Conservation (phyloP, 2,888 invertebrate genomes). For the Drosophila rubida region DNA sequence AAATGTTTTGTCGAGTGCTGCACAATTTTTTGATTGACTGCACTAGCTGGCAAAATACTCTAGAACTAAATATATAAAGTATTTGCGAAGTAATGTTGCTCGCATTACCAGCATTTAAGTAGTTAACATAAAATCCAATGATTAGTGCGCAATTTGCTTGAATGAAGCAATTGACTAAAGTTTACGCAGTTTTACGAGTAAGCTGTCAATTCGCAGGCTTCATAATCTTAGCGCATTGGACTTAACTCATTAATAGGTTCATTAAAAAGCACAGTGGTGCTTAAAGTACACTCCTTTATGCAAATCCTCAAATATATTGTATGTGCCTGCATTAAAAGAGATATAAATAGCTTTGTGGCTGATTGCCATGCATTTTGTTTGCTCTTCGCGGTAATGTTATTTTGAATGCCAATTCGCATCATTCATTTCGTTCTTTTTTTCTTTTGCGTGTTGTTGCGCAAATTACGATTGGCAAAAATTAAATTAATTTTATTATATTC, state of each 20-base stretch:
- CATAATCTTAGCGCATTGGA: no score
- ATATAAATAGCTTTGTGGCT: not conserved
- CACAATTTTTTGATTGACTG: not conserved
- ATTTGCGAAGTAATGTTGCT: not conserved
- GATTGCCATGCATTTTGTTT: slow-evolving; percentile 10
- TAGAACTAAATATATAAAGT: not conserved
- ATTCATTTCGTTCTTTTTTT: not conserved
- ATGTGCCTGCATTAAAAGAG: not conserved
- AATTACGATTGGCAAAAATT: slow-evolving; percentile 65
- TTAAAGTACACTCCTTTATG: not conserved
- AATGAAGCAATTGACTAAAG: not conserved
- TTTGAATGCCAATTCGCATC: slow-evolving; percentile 35
- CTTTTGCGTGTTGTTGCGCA: slow-evolving; percentile 16
- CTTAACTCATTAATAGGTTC: not conserved
- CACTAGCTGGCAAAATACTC: not conserved
- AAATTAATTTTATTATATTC: slow-evolving; percentile 50
- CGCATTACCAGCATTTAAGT: not conserved
- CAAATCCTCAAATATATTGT: not conserved
- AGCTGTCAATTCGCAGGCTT: not conserved
- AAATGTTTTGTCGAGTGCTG: not conserved
- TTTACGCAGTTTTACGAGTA: not conserved
- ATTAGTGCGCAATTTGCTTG: not conserved
- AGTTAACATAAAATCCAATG: not conserved
- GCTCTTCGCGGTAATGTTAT: slow-evolving; percentile 36
- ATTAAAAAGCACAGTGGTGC: not conserved